Evolutionary conservation across 2,797 vertebrate species (phyloP).

Genomic region (Picus viridis): DNA sequence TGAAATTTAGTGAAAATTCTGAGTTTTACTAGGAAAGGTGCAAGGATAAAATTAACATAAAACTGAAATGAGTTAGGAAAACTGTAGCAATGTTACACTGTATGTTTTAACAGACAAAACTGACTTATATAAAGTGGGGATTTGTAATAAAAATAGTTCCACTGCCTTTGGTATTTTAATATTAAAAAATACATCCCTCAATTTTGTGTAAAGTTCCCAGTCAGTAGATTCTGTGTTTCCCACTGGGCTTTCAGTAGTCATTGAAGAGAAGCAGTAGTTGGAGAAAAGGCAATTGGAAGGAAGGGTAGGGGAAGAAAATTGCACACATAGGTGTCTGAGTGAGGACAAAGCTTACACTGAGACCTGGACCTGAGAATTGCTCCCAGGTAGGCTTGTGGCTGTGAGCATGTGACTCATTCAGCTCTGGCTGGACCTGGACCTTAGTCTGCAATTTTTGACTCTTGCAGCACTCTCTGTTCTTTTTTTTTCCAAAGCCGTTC

Average conservation of each 20-base stretch:
- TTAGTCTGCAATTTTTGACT: not conserved
- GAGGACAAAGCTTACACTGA: not conserved
- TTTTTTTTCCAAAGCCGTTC: not conserved
- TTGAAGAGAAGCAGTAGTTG: not conserved
- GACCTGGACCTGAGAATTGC: not conserved
- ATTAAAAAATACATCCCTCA: not conserved
- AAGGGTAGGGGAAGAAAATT: not conserved
- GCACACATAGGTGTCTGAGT: rapidly evolving
- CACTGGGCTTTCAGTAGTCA: not conserved
- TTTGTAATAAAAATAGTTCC: not conserved
- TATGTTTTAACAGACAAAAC: not conserved
- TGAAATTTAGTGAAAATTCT: not conserved
- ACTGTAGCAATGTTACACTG: not conserved
- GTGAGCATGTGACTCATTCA: not conserved
- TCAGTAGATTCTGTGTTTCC: not conserved
- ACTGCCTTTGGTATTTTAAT: not conserved
- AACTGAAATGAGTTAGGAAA: not conserved
- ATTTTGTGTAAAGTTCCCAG: not conserved
- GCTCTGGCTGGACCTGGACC: not conserved
- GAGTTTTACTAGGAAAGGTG: not conserved
- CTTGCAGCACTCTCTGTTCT: not conserved
- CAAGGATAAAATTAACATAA: not conserved
- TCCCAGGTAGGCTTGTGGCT: not conserved
- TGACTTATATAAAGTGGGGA: not conserved
- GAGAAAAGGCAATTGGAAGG: not conserved